Evolutionary conservation across 2,888 invertebrate genomes (phyloP).

Genomic region (Punctoribates punctum): DNA sequence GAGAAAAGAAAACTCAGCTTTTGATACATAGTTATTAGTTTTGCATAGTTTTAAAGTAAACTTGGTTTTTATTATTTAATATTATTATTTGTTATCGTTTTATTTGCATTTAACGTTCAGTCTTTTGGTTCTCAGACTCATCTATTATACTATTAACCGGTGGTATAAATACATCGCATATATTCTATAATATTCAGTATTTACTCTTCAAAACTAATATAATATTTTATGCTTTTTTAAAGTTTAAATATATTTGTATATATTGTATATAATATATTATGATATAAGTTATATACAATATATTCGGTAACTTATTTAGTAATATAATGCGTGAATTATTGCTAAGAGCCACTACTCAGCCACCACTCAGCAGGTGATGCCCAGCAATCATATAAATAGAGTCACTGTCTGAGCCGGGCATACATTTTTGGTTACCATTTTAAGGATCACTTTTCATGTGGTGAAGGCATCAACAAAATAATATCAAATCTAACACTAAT

Average conservation of each 20-base stretch:
- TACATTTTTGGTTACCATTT: neutral
- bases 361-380: constrained; percentile 33
- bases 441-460: constrained; percentile 31
- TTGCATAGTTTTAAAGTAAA: neutral
- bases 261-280: constrained; percentile 24
- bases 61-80: neutral
- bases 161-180: neutral
- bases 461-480: constrained; percentile 24
- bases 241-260: constrained; percentile 16
- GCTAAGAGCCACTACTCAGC: constrained; percentile 4
- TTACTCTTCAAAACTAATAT: neutral
- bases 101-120: constrained; percentile 5
- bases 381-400: neutral
- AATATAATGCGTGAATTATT: constrained; percentile 35
- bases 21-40: constrained; percentile 31
- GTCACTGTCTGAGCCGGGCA: neutral
- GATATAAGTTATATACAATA: no score
- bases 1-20: neutral
- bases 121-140: neutral
- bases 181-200: neutral
- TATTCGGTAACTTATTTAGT: constrained; percentile 32
- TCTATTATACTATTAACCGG: constrained; percentile 21
- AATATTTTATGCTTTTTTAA: constrained; percentile 28
- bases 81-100: constrained; percentile 6
- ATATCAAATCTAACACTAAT: constrained; percentile 1